Percentiles rank a stretch among this genome's conserved stretches.
These are phyloP conservation scores for Protula sp. DNA, from an alignment of 2,888 invertebrate genomes.

Conservation along the genomic window DNA sequence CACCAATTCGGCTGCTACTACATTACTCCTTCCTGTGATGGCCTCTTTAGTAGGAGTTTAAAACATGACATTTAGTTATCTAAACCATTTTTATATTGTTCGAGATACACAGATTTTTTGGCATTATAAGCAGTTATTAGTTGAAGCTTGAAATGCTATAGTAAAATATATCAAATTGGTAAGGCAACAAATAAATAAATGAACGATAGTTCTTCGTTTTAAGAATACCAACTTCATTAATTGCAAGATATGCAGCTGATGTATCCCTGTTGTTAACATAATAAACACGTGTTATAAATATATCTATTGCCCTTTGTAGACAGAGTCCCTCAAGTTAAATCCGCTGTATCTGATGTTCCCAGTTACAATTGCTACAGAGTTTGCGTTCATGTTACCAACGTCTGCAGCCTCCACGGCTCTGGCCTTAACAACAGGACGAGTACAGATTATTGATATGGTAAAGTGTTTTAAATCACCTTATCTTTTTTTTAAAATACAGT, in stretches of 20 bases:
- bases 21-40: slow-evolving; percentile 65
- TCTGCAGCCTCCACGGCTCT: slow-evolving; percentile 94
- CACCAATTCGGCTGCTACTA: slow-evolving; percentile 84
- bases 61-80: not conserved
- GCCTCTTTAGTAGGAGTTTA: slow-evolving; percentile 63
- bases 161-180: too few species aligned
- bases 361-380: slow-evolving; percentile 80
- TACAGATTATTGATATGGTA: slow-evolving; percentile 53
- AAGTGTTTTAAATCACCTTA: too few species aligned
- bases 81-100: slow-evolving; percentile 65
- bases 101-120: too few species aligned
- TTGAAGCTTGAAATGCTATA: too few species aligned
- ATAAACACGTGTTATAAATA: too few species aligned
- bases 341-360: slow-evolving; percentile 87
- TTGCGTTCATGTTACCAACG: slow-evolving; percentile 87
- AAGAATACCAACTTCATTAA: too few species aligned
- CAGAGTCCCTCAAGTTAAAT: slow-evolving; percentile 68
- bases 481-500: not conserved
- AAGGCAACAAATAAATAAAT: too few species aligned
- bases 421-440: slow-evolving; percentile 62
- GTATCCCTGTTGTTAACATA: too few species aligned
- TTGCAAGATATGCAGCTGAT: too few species aligned
- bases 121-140: too few species aligned
- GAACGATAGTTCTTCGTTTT: too few species aligned
- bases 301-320: slow-evolving; percentile 55